Base-by-base conservation (phyloP, 2,797 vertebrate species). In the Melopsittacus undulatus region DNA sequence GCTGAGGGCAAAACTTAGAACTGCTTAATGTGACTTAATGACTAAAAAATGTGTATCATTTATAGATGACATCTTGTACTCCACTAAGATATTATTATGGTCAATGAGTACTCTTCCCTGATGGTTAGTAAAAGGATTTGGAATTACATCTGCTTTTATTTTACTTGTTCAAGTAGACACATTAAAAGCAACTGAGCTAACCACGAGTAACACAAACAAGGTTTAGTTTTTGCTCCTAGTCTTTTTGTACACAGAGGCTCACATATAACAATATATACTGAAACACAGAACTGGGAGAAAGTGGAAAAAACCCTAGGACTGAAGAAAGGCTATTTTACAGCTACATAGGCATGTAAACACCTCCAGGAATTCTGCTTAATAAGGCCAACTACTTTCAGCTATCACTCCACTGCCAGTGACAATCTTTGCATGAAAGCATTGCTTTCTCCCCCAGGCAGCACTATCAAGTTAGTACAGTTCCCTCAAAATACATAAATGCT, bases 1-100 rank as follows among this genome's bases (percentile, higher is more conserved):
- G 46, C 90, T 91, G 66, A 89, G 61, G 96, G 90, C 72, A 92
- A 94, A 97, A 94, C 78, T 93, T 91, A 56, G 56, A 63, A 86
- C 64, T 84, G 63, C 57, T 69, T 94, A 87, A 91, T 83, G 62
- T 93, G 81, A 84, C 90, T 96, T 94, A 97, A 93, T 92, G 94
- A 81, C 63, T 88, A 62, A 88, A 92, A 85, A 74, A 94, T 89
- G 77, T 56, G 51, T 70, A 82, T 87, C 70, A 82, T 92, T 96
- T 94, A 94, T 63, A 94, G 85, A 91, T 27, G 78, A 82, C 72
- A 91, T 89, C 68, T 82, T 92, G 20, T 74, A 92, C 45, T 79
- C 74, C 57, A 45, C 86, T 86, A 92, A 94, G 63, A 79, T 89
- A 77, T 76, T 90, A 91, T 92, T 94, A 94, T 70, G 92, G 92